A percentile compares a stretch with the other conserved stretches of the same genome.
These are phyloP conservation scores for Stenopsyche tienmushanensis DNA, from an alignment of 1,140 invertebrate genomes.

Conservation along the genomic window DNA sequence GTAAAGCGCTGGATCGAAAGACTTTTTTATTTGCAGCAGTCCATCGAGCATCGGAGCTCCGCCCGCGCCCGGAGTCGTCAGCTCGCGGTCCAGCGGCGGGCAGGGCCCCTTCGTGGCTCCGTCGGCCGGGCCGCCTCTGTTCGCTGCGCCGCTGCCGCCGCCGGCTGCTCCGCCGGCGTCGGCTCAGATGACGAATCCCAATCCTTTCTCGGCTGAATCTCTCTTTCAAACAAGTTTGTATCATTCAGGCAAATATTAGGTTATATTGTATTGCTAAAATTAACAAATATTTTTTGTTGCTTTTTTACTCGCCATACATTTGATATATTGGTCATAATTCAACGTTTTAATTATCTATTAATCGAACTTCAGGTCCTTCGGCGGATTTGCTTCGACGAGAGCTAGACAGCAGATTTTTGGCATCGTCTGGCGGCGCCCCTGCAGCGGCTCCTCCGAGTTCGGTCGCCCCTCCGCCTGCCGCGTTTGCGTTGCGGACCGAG, in stretches of 20 bases:
- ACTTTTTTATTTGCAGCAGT: conserved; percentile 23
- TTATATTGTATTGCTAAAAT: too few relatives aligned
- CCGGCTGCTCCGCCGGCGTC: conserved; percentile 49
- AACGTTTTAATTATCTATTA: too few relatives aligned
- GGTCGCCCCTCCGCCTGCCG: conserved; percentile 50
- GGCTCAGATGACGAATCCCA: conserved; percentile 63
- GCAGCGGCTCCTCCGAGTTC: conserved; percentile 51
- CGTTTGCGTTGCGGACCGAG: conserved; percentile 77
- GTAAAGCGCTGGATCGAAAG: too few relatives aligned
- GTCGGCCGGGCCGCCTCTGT: conserved; percentile 60
- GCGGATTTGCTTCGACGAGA: conserved; percentile 87
- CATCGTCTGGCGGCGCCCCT: conserved; percentile 46
- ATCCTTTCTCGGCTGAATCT: conserved; percentile 84
- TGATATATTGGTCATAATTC: too few relatives aligned
- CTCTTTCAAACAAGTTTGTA: conserved; percentile 84
- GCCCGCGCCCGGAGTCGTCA: conserved; percentile 26
- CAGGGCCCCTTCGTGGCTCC: conserved; percentile 50
- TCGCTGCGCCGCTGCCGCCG: conserved; percentile 67
- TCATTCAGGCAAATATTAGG: too few relatives aligned
- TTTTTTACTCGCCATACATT: too few relatives aligned
- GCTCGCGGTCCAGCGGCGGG: conserved; percentile 45
- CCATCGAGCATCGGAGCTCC: conserved; percentile 35
- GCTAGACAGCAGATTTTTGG: conserved; percentile 87
- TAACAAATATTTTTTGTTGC: too few relatives aligned
- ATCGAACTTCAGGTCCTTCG: conserved; percentile 51